A percentile compares a stretch with the other conserved stretches of the same genome.
phyloP scores from a whole-genome alignment of 1,140 invertebrate genomes.

The Drosophila pseudoananassae region DNA sequence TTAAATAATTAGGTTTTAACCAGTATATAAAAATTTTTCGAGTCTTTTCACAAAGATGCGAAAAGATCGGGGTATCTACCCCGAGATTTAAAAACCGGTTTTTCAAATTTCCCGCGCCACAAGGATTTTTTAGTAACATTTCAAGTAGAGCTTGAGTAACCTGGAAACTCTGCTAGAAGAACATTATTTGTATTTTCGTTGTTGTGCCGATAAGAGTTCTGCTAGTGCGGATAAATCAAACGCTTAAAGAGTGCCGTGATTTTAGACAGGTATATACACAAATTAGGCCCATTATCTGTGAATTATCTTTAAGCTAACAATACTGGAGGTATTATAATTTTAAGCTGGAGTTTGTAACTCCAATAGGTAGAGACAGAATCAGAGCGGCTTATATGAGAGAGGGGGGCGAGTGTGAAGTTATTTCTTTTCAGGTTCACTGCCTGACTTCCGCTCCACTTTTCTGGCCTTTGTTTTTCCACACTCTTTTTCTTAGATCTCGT shows the following conservation, averaged over 20 bases:
- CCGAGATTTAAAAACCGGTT: background rate
- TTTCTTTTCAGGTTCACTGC: conserved; percentile 73
- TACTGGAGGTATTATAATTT: background rate
- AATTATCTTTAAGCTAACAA: background rate
- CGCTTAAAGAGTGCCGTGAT: conserved; percentile 11
- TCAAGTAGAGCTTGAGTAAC: background rate
- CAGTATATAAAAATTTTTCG: too few relatives aligned
- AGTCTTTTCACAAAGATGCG: too few relatives aligned
- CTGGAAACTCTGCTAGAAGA: background rate
- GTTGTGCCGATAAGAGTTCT: conserved; percentile 25
- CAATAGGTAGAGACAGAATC: conserved; percentile 2
- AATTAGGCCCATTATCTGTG: background rate
- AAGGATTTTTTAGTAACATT: background rate
- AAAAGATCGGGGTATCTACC: too few relatives aligned
- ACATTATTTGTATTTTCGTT: conserved; percentile 10
- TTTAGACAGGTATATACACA: conserved; percentile 31
- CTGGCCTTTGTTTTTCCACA: conserved; percentile 60
- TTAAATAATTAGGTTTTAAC: too few relatives aligned
- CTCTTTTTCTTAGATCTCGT: conserved; percentile 10
- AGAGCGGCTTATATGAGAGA: conserved; percentile 4
- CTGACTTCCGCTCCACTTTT: conserved; percentile 71
- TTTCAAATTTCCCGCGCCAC: background rate
- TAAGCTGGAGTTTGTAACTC: background rate
- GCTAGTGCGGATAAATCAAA: conserved; percentile 34
- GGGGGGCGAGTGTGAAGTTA: conserved; percentile 52